A percentile compares a stretch with the other conserved stretches of the same genome.
phyloP scores from a whole-genome alignment of 2,888 invertebrate genomes.

The Neoitamus cyanurus region DNA sequence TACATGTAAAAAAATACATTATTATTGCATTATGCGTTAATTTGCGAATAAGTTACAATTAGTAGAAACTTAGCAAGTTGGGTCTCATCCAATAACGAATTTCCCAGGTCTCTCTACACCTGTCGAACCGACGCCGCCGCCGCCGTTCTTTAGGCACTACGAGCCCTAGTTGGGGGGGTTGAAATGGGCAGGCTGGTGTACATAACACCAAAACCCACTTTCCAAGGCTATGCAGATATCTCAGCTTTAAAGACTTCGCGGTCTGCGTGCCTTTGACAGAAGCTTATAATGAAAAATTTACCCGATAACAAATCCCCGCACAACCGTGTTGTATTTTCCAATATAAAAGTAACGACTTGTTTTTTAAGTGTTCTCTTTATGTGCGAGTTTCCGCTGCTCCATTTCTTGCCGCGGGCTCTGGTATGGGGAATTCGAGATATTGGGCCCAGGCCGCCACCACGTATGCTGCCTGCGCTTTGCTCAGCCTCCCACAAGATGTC shows the following conservation, averaged over 20 bases:
- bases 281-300: slow-evolving; percentile 42
- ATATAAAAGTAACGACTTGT: slow-evolving; percentile 44
- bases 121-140: not conserved
- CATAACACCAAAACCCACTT: not conserved
- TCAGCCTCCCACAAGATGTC: slow-evolving; percentile 14
- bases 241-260: not conserved
- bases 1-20: too few species aligned
- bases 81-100: not conserved
- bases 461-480: not conserved
- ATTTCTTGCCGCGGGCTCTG: not conserved
- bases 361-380: slow-evolving; percentile 39
- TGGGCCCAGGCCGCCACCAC: not conserved
- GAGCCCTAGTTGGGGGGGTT: not conserved
- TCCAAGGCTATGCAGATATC: not conserved
- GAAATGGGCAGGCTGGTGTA: not conserved
- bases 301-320: slow-evolving; percentile 32
- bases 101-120: not conserved
- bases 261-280: slow-evolving; percentile 20
- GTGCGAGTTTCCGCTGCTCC: slow-evolving; percentile 7
- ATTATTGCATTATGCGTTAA: not conserved
- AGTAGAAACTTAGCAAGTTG: not conserved
- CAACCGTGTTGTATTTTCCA: slow-evolving; percentile 33
- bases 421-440: not conserved
- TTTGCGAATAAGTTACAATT: not conserved
- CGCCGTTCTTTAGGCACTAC: not conserved